Conservation (phyloP, 2,888 invertebrate species). For the Microdon myrmicae region DNA sequence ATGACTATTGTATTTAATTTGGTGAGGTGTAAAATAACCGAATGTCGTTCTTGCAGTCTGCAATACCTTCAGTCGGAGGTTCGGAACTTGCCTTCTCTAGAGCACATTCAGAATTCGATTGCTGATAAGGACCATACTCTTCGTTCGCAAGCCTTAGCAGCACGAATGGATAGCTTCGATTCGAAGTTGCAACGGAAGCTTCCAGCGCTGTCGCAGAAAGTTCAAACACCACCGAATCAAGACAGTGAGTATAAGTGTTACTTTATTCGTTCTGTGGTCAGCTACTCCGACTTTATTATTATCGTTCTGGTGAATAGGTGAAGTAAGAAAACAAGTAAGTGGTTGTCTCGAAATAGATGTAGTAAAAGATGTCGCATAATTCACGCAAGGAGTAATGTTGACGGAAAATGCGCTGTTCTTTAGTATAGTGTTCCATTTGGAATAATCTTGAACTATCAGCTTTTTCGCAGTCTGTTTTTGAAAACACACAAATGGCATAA, state of each 20-base stretch:
- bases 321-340: no score
- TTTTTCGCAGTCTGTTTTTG: constrained; percentile 1
- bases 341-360: no score
- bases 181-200: constrained; percentile 33
- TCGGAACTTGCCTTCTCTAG: constrained; percentile 27
- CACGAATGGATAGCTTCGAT: constrained; percentile 48
- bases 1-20: background rate
- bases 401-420: no score
- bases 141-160: constrained; percentile 55
- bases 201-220: constrained; percentile 29
- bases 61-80: constrained; percentile 71
- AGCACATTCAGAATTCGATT: constrained; percentile 21
- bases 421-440: constrained; percentile 50
- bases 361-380: no score
- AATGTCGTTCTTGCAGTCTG: constrained; percentile 68
- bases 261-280: no score
- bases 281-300: no score
- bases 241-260: constrained; percentile 36
- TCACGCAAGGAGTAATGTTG: no score
- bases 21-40: background rate
- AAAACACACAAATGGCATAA: no score
- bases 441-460: constrained; percentile 30
- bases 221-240: constrained; percentile 5
- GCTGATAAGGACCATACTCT: constrained; percentile 34
- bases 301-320: no score